Base-by-base conservation (phyloP, 2,888 invertebrate genomes). In the Ophonus ardosiacus region DNA sequence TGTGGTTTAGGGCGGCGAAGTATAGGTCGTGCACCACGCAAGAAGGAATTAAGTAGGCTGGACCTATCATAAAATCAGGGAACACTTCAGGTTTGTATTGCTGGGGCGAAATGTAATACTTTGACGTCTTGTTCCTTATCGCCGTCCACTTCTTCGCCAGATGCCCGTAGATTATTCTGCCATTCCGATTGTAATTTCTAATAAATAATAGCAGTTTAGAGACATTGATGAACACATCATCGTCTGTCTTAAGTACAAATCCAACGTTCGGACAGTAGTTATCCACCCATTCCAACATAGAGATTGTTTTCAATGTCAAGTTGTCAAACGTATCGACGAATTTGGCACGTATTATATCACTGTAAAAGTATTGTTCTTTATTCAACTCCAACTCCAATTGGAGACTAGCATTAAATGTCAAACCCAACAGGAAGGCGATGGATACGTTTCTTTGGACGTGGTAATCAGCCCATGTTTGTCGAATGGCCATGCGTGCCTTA, bases 11-110 rank as follows among this genome's bases (percentile, higher is more conserved):
- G 24, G 97, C 95, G 71, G 94, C 94, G 17, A 91, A 90, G 90
- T 96, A 96, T 85, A 98, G 92, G 88, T 94, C 94, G 85, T 94
- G 93, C 63, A 97, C 93, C 81, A 96, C 93, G 90, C 96, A 95
- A 81, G 93, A 93, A 80, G 96, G 95, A 90, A 98, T 90, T 80
- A 98, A 92, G 92, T 98, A 98, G 10, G 98, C 97, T 21, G 98
- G 98, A 1, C 98, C 98, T 1, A 98, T 98, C n/a, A 96, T 96
- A 91, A 98, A 98, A 90, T 96, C 96, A 2, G 98, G 98, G 92
- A 96, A 98, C 86, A 95, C 93, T 3, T 93, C 90, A 13, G 94
- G 94, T 88, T 94, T 93, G 91, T 95, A 98, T 90, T 97, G 96
- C 88, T 93, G 93, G 81, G 93, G 93, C 13, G 97, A 96, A 86